Evolutionary conservation across 2,113 vertebrate genomes (phyloP).

Genomic region (Petaurus breviceps): DNA sequence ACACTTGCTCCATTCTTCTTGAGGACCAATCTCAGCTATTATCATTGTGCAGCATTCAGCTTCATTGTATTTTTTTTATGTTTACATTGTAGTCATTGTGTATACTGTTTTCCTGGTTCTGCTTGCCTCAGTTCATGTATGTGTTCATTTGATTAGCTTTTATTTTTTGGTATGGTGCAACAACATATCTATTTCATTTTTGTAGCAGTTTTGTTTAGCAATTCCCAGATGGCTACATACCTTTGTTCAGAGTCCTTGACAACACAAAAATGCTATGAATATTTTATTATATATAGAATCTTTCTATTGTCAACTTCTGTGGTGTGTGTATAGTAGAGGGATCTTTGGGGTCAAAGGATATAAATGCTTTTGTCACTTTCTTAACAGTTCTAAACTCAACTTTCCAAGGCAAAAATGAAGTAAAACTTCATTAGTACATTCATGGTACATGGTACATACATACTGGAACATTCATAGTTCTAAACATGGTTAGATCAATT

Average conservation of each 20-base stretch:
- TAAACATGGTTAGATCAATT: neutral
- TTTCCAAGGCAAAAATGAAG: too few species aligned
- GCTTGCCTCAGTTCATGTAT: neutral
- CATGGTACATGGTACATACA: too few species aligned
- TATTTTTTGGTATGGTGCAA: neutral
- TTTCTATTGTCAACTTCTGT: neutral
- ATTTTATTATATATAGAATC: neutral
- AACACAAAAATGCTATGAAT: neutral
- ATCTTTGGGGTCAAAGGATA: neutral
- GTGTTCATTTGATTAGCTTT: neutral
- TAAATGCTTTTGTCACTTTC: neutral
- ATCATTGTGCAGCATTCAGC: neutral
- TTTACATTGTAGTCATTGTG: neutral
- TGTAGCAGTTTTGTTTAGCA: neutral
- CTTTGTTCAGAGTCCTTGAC: neutral
- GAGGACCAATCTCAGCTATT: neutral
- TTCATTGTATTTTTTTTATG: neutral
- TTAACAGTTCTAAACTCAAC: neutral
- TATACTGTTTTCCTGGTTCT: neutral
- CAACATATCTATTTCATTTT: neutral
- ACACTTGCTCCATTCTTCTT: neutral
- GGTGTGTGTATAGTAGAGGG: neutral
- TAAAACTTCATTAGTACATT: too few species aligned
- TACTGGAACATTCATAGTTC: neutral
- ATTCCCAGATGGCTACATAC: neutral